phyloP scores from a whole-genome alignment of 2,888 invertebrate species.

The Prosapia bicincta region DNA sequence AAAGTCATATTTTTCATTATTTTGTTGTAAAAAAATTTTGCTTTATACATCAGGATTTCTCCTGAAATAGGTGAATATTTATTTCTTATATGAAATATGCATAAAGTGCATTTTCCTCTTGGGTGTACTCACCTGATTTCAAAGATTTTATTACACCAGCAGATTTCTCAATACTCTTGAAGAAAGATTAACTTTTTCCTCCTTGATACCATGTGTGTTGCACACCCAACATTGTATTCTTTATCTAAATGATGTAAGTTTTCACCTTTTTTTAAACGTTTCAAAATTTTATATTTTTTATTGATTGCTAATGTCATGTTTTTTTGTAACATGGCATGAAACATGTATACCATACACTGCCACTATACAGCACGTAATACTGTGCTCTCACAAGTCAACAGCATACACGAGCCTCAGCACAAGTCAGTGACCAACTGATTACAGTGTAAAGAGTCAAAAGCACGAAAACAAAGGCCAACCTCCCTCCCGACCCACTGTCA shows the following conservation, averaged over 20 bases:
- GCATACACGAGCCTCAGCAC: too few species aligned
- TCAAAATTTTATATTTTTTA: neutral
- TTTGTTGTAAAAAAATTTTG: neutral
- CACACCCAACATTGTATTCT: neutral
- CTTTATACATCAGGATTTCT: neutral
- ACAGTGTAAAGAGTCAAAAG: too few species aligned
- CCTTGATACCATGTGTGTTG: neutral
- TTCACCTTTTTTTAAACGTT: neutral
- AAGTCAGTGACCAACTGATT: too few species aligned
- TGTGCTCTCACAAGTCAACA: too few species aligned
- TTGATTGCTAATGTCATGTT: too few species aligned
- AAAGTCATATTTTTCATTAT: neutral
- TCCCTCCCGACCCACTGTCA: too few species aligned
- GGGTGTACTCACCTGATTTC: neutral
- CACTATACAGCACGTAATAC: too few species aligned
- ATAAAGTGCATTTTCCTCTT: conserved; percentile 2
- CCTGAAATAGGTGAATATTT: conserved; percentile 6
- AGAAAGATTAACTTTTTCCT: neutral
- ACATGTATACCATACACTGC: too few species aligned
- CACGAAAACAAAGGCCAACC: too few species aligned
- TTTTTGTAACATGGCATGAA: too few species aligned
- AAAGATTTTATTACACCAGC: neutral
- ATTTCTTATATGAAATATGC: neutral
- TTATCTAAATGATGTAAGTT: neutral
- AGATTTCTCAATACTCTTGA: neutral